Conservation (phyloP, 1,140 invertebrate genomes). For the Drosophila melanica region DNA sequence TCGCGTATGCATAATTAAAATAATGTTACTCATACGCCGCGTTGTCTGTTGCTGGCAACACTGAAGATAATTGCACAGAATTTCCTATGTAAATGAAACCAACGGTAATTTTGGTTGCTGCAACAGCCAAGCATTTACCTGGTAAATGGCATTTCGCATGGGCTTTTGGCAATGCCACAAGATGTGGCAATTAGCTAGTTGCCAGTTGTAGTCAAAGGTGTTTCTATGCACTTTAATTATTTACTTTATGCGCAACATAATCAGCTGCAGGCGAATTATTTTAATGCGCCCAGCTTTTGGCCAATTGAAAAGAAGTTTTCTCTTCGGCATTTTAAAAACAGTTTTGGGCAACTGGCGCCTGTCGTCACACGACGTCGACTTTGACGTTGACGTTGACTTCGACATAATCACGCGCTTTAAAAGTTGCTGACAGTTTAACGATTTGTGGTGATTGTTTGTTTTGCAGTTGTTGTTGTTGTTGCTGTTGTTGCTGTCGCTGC, state of each 20-base stretch:
- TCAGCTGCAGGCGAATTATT: conserved; percentile 12
- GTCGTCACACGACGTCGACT: conserved; percentile 29
- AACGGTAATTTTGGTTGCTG: conserved; percentile 17
- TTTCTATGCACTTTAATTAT: conserved; percentile 21
- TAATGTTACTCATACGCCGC: conserved; percentile 74
- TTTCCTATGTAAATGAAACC: conserved; percentile 36
- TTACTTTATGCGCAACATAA: conserved; percentile 20
- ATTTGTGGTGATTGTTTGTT: conserved; percentile 81
- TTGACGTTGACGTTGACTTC: conserved; percentile 54
- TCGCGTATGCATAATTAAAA: conserved; percentile 73
- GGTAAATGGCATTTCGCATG: conserved; percentile 4
- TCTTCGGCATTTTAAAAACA: conserved; percentile 59
- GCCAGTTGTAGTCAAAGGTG: conserved; percentile 6
- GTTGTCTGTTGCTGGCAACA: conserved; percentile 39
- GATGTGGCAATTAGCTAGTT: conserved; percentile 16
- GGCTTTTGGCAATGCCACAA: conserved; percentile 7
- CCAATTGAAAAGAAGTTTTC: conserved; percentile 69
- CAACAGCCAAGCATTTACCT: conserved; percentile 2
- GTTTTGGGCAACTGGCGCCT: conserved; percentile 44
- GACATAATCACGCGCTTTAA: conserved; percentile 81
- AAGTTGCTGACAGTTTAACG: conserved; percentile 82
- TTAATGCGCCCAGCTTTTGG: conserved; percentile 55
- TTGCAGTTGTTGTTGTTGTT: conserved; percentile 45
- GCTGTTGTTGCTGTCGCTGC: conserved; percentile 26
- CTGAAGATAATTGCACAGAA: conserved; percentile 64